phyloP scores from a whole-genome alignment of 2,113 vertebrate species.

The Thalassoma bifasciatum region DNA sequence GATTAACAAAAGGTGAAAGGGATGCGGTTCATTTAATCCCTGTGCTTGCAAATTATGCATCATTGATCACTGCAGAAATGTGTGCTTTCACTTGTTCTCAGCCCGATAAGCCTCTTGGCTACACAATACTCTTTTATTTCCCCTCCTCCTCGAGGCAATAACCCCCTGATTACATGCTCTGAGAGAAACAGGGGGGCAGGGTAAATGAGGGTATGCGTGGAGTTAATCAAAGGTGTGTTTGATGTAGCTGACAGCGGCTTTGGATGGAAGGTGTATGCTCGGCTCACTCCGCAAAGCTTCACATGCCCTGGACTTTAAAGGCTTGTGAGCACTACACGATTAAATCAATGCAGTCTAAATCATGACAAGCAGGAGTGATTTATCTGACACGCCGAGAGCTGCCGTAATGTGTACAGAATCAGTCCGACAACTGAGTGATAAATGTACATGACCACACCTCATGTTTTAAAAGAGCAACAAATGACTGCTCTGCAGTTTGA shows the following conservation, averaged over 20 bases:
- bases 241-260: slow-evolving; percentile 64
- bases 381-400: slow-evolving; percentile 57
- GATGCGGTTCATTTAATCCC: slow-evolving; percentile 64
- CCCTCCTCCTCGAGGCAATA: slow-evolving; percentile 34
- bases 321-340: slow-evolving; percentile 35
- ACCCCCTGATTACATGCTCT: slow-evolving; percentile 60
- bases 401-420: slow-evolving; percentile 64
- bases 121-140: slow-evolving; percentile 48
- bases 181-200: slow-evolving; percentile 30
- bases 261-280: slow-evolving; percentile 47
- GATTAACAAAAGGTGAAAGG: slow-evolving; percentile 70
- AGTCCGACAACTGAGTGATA: slow-evolving; percentile 60
- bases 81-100: slow-evolving; percentile 59
- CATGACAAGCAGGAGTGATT: slow-evolving; percentile 69
- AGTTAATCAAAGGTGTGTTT: slow-evolving; percentile 78
- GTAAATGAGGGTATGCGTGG: slow-evolving; percentile 55
- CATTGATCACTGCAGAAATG: slow-evolving; percentile 72
- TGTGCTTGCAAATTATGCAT: slow-evolving; percentile 61
- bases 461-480: slow-evolving; percentile 47
- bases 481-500: slow-evolving; percentile 27
- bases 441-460: slow-evolving; percentile 57
- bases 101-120: slow-evolving; percentile 70
- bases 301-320: slow-evolving; percentile 27
- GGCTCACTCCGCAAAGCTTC: slow-evolving; percentile 35
- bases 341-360: slow-evolving; percentile 76